Evolutionary conservation across 2,888 invertebrate species (phyloP), one percentile per base, ranked within the genome.

Genomic region (Byasa hedistus): DNA sequence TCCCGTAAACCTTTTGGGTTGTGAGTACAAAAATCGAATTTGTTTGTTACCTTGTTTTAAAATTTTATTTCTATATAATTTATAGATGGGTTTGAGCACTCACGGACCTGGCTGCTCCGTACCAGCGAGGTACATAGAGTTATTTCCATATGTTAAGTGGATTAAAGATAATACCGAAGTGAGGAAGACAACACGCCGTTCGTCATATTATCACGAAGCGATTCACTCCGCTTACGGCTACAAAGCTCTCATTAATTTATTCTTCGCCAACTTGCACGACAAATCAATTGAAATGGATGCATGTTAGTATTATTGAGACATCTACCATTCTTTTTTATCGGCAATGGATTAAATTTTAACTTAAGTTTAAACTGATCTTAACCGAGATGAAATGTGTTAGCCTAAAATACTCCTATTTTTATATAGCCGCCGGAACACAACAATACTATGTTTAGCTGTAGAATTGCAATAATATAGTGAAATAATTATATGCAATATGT

Each of bases 71-170:
- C 2, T 17, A 48, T n/a, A n/a, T 48, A 3, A 4, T 48, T 68
- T 66, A 17, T 67, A 76, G 75, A 61, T 74, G 5, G 76, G 75
- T 4, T 65, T 76, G 17, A 72, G 76, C 56, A 69, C 68, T 0
- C 65, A 62, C 0, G 75, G 77, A 0, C 76, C 77, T 17, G 76
- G 76, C 0, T 77, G 76, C 60, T 61, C 67, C 0, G 52, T 73
- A 3, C 76, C 76, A 1, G 70, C 75, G 1, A 69, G 75, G 3
- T 76, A 69, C 52, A 73, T 76, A 36, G 56, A 70, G 15, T 59
- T 75, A 2, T 58, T 51, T 48, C 74, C 74, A 3, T 77, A 75
- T 57, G 69, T 70, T 2, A 61, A 68, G 4, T 77, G 77, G 76
- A 72, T 76, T 55, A 51, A 61, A 15, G 36, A 65, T 17, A 54